Evolutionary conservation across 2,797 vertebrate genomes (phyloP), one percentile per base, ranked within the genome.

Genomic region (Cygnus olor): DNA sequence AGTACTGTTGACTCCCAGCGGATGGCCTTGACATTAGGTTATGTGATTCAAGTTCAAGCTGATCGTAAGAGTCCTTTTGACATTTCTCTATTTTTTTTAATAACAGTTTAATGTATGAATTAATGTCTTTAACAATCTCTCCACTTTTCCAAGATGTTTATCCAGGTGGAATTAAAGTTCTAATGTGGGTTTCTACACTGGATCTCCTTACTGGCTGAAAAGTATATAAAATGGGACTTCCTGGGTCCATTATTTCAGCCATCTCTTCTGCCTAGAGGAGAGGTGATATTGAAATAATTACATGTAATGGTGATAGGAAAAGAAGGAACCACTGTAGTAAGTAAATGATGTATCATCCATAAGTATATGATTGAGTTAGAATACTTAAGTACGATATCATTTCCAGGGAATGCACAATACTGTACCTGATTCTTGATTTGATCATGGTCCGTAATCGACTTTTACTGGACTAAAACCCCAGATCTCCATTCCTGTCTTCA

Each of bases 1-100:
- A 99, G 99, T 97, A 99, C 99, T 0, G 98, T 99, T 94, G 99
- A 99, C 95, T 99, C 99, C 25, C 99, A 99, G 96, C 98, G 99
- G 92, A 99, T 99, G 99, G 99, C 99, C 22, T 98, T 99, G 97
- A 99, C 99, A 1, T 96, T 99, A 72, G 99, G 99, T 87, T 99
- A 99, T 70, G 99, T 99, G 82, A 98, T 99, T 93, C 99, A 99
- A 97, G 98, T 99, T 71, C 99, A 99, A 98, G 99, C 99, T 85
- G 99, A 99, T 97, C 98, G 99, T 99, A 99, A 98, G 99, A 85
- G 60, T 49, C 44, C 57, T 88, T 90, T 78, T 44, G 32, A 77
- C 51, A 51, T 34, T 65, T 69, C 36, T 56, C 8, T 56, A 1
- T 5, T 63, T 11, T 22, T 10, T 18, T 25, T 22, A n/a, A 0